Base-by-base conservation (phyloP, 1,140 invertebrate genomes). In the Aporrectodea caliginosa region DNA sequence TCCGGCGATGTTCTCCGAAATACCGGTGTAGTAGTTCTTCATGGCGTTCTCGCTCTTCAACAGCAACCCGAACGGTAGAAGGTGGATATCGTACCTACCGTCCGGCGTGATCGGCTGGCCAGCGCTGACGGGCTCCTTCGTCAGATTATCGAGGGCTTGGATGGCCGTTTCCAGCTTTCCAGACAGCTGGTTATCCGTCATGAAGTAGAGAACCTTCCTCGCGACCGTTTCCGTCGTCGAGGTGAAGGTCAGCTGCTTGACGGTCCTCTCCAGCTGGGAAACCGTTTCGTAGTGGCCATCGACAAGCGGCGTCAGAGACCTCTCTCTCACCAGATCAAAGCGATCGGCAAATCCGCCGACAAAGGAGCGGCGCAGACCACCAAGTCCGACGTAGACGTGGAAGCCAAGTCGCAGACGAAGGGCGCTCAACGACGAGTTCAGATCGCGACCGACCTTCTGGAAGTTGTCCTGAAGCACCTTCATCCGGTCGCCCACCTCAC, bases 151-250 rank as follows among this genome's bases (percentile, higher is more conserved):
- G 12, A 78, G 31, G 16, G 75, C 79, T 16, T 70, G 43, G 16
- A 77, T 72, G 0, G 75, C 79, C 22, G 68, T 69, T 22, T 77
- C 68, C 30, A 80, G 69, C 35, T 78, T 78, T 22, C 33, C 69
- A 16, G 79, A 80, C 2, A 80, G 69, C 69, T 71, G 35, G 69
- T 30, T 78, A 35, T 80, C 75, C 35, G 79, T 72, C 35, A 72
- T 71, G 75, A 69, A 75, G 75, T 77, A 80, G 34, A 80, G 31
- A 12, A 80, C 75, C 71, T 35, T 80, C 2, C 79, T 35, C n/a
- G 68, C 71, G n/a, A 72, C 29, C 16, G 79, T 68, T 27, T 80
- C 79, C 22, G 69, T 69, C 33, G 75, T 34, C 35, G 79, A 58
- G 2, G 68, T 71, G 22, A 72, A 78, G 33, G 43, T 69, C n/a